Conservation (phyloP, 2,888 invertebrate genomes). For the Eupithecia centaureata region DNA sequence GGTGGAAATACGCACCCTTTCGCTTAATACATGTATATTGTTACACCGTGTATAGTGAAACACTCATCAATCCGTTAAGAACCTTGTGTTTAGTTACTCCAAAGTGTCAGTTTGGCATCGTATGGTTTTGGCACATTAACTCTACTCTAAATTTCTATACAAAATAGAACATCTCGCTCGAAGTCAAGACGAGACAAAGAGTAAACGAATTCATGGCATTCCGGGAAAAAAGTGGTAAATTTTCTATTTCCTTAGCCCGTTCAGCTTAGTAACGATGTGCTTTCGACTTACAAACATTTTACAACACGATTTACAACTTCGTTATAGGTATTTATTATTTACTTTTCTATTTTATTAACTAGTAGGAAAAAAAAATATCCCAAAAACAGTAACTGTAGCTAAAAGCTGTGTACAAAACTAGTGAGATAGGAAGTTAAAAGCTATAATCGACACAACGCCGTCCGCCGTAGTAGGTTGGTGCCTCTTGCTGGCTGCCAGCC, state of each 20-base stretch:
- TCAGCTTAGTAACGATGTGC: not conserved
- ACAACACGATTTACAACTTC: too few relatives aligned
- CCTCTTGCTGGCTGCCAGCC: conserved; percentile 48
- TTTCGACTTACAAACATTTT: not conserved
- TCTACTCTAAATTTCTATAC: not conserved
- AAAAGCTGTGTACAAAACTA: not conserved
- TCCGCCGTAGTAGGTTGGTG: conserved; percentile 1
- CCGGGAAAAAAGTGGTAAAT: not conserved
- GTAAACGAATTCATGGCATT: not conserved
- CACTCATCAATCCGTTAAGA: not conserved
- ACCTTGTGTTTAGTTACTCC: not conserved
- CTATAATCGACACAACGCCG: not conserved
- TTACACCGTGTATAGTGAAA: too few relatives aligned
- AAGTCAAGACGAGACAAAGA: not conserved
- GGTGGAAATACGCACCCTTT: too few relatives aligned
- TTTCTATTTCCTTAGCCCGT: not conserved
- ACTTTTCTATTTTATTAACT: not conserved
- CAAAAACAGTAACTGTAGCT: not conserved
- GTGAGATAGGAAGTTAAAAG: not conserved
- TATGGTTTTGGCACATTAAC: not conserved
- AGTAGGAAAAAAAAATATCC: not conserved
- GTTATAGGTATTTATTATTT: too few relatives aligned
- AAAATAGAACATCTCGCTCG: not conserved
- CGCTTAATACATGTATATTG: too few relatives aligned
- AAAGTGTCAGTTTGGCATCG: not conserved